phyloP scores from a whole-genome alignment of 2,797 vertebrate genomes.

The Acanthurus tractus region DNA sequence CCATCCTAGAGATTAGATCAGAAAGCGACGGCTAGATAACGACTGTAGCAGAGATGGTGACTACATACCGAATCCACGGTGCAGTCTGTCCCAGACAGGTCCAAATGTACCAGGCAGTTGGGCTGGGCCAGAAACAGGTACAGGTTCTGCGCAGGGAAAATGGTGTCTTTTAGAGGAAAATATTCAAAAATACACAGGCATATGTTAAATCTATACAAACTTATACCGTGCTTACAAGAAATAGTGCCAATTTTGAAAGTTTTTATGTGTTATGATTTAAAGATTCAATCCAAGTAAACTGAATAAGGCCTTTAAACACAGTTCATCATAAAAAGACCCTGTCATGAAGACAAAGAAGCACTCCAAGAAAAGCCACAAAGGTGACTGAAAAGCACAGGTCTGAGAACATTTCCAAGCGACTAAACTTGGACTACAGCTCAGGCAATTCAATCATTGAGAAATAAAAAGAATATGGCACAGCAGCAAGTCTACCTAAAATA shows the following conservation, averaged over 20 bases:
- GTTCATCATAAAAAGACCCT: not conserved
- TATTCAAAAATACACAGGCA: not conserved
- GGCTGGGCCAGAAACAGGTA: slow-evolving; percentile 94
- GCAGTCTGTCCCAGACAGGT: slow-evolving; percentile 93
- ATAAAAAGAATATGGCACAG: slow-evolving; percentile 10
- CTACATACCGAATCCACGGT: slow-evolving; percentile 88
- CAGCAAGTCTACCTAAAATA: not conserved
- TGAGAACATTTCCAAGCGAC: slow-evolving; percentile 10
- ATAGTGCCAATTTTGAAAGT: not conserved
- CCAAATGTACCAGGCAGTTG: slow-evolving; percentile 92
- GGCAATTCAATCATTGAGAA: slow-evolving; percentile 32
- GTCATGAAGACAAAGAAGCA: not conserved
- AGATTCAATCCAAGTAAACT: not conserved
- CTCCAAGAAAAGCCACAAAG: not conserved
- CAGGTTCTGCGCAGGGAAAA: slow-evolving; percentile 85
- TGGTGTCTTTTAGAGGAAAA: not conserved
- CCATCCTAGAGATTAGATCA: slow-evolving; percentile 54
- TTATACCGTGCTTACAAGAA: not conserved
- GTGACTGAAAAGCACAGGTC: not conserved
- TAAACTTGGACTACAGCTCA: slow-evolving; percentile 8
- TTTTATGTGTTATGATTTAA: not conserved
- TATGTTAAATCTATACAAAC: not conserved
- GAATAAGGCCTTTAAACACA: not conserved
- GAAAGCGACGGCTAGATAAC: slow-evolving; percentile 33
- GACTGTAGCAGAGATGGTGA: slow-evolving; percentile 29